Percentiles rank a stretch among this genome's conserved stretches.
Evolutionary conservation across 35 echinoderm and acorn worm genomes (phyloP).

Genomic region (Ptychodera flava): DNA sequence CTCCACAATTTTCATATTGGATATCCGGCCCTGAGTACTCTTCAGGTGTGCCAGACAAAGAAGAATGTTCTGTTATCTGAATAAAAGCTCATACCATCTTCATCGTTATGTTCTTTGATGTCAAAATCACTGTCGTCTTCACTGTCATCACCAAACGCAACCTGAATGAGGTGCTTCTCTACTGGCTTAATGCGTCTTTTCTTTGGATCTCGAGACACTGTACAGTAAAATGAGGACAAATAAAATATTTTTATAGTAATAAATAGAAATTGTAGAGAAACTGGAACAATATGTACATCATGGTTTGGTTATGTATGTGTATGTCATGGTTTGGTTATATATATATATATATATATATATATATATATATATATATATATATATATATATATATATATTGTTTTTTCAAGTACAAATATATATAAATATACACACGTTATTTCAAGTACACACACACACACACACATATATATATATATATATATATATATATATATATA

Average conservation of each 20-base stretch:
- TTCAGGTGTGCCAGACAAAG: no score
- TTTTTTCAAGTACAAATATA: no score
- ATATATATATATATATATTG: no score
- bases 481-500: no score
- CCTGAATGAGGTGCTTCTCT: conserved; percentile 76
- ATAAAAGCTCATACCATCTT: conserved; percentile 61
- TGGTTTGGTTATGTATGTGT: background rate
- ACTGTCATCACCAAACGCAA: conserved; percentile 97
- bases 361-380: no score
- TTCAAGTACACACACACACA: no score
- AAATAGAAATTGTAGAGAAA: background rate
- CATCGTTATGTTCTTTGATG: conserved; percentile 72
- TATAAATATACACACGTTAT: no score
- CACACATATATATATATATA: no score
- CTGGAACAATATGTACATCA: background rate
- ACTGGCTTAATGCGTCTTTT: conserved; percentile 91
- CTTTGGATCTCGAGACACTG: conserved; percentile 89
- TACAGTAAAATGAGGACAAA: conserved; percentile 4
- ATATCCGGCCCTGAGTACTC: no score
- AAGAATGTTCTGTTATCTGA: no score
- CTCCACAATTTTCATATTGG: no score
- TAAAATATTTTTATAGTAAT: background rate
- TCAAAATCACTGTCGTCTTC: conserved; percentile 99
- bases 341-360: background rate
- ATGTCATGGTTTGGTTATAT: background rate